Percentiles rank a stretch among this genome's conserved stretches.
Conservation (phyloP, 2,888 invertebrate genomes). For the Perizoma flavofasciatum region DNA sequence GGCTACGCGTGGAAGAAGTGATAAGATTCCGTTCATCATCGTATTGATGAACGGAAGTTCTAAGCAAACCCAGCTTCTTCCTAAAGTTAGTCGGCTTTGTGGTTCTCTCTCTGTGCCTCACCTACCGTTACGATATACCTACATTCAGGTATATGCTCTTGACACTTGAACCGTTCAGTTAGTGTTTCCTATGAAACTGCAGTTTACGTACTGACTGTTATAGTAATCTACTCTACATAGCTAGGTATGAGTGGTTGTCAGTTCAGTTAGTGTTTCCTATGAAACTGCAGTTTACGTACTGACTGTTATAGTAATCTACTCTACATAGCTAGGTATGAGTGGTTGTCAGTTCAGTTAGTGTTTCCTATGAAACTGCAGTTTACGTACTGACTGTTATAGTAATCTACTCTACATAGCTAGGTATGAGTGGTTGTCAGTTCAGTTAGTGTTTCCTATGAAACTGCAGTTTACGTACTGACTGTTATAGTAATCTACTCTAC, state of each 20-base stretch:
- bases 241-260: neutral
- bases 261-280: neutral
- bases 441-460: neutral
- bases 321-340: neutral
- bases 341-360: too few species aligned
- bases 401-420: neutral
- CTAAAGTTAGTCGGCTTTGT: neutral
- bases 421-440: neutral
- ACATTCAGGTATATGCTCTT: neutral
- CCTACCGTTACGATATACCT: neutral
- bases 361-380: neutral
- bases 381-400: conserved; percentile 1
- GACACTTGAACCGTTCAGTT: neutral
- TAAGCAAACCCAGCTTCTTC: neutral
- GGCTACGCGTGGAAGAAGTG: too few species aligned
- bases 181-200: neutral
- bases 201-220: conserved; percentile 1
- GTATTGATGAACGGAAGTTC: too few species aligned
- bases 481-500: neutral
- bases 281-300: neutral
- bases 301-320: neutral
- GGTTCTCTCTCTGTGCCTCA: neutral
- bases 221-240: neutral
- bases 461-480: neutral
- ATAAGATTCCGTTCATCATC: too few species aligned